These are phyloP conservation scores for Himalopsyche tibetana DNA, from an alignment of 2,888 invertebrate genomes.

Conservation along the genomic window DNA sequence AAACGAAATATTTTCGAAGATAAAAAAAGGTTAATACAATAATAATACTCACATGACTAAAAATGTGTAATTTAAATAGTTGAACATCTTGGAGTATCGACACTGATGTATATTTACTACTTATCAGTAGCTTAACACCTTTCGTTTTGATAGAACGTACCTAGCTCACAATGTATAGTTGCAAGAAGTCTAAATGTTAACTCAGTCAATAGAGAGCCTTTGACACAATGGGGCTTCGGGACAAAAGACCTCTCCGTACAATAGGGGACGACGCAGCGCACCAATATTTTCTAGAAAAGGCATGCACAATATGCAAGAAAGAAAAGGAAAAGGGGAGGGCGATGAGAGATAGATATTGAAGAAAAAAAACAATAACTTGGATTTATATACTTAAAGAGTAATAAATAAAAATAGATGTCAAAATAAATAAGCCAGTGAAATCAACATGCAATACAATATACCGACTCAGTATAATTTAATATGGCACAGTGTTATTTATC, in stretches of 20 bases:
- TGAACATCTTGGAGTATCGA: neutral
- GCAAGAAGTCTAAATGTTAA: conserved; percentile 43
- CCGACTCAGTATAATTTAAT: no score
- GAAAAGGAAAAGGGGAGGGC: conserved; percentile 10
- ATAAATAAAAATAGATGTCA: conserved; percentile 12
- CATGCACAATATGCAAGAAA: conserved; percentile 40
- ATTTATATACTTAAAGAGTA: neutral
- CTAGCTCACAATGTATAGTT: conserved; percentile 14
- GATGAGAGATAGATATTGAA: neutral
- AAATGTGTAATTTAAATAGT: no score
- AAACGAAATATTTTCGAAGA: no score
- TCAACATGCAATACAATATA: no score
- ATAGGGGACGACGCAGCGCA: conserved; percentile 39
- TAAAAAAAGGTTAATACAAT: no score
- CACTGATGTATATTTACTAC: conserved; percentile 13
- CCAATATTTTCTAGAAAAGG: conserved; percentile 40
- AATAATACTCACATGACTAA: no score
- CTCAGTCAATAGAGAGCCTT: conserved; percentile 35
- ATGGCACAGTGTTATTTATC: no score
- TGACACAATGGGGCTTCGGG: conserved; percentile 27
- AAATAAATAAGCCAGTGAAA: neutral
- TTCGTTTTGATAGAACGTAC: conserved; percentile 33
- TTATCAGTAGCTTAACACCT: conserved; percentile 43
- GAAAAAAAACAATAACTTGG: conserved; percentile 18
- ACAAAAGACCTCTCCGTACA: conserved; percentile 41